Evolutionary conservation across 2,113 vertebrate species (phyloP).

Genomic region (Hyaena hyaena): DNA sequence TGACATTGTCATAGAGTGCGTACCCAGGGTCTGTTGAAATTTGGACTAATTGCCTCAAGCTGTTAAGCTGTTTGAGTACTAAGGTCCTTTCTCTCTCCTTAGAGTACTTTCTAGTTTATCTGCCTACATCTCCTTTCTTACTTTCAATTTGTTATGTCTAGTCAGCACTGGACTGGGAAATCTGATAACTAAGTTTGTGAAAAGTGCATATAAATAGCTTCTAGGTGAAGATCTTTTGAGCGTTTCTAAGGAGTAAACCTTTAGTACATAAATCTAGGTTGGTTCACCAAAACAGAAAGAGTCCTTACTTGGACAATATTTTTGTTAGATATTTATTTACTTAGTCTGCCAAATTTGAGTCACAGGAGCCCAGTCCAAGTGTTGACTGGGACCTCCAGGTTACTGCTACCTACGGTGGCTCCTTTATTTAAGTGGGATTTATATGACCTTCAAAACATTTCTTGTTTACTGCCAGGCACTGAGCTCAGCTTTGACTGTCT

Average conservation of each 20-base stretch:
- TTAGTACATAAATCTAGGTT: background rate
- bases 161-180: constrained; percentile 20
- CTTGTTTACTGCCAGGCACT: background rate
- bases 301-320: background rate
- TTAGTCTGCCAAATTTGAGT: background rate
- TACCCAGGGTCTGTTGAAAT: background rate
- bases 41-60: background rate
- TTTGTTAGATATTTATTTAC: constrained; percentile 44
- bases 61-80: background rate
- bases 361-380: background rate
- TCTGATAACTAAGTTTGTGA: constrained; percentile 54
- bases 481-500: background rate
- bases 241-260: background rate
- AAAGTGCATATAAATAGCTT: constrained; percentile 21
- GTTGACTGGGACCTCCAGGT: background rate
- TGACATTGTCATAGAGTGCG: too few relatives aligned
- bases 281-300: background rate
- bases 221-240: background rate
- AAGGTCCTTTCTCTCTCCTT: background rate
- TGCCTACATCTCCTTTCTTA: constrained; percentile 55
- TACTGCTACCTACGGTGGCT: background rate
- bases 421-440: background rate
- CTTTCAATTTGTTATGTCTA: constrained; percentile 61
- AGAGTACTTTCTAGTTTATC: constrained; percentile 49
- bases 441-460: background rate